Percentiles rank a stretch among this genome's conserved stretches.
Evolutionary conservation across 2,888 invertebrate species (phyloP).

Genomic region (Eutolmus rufibarbis): DNA sequence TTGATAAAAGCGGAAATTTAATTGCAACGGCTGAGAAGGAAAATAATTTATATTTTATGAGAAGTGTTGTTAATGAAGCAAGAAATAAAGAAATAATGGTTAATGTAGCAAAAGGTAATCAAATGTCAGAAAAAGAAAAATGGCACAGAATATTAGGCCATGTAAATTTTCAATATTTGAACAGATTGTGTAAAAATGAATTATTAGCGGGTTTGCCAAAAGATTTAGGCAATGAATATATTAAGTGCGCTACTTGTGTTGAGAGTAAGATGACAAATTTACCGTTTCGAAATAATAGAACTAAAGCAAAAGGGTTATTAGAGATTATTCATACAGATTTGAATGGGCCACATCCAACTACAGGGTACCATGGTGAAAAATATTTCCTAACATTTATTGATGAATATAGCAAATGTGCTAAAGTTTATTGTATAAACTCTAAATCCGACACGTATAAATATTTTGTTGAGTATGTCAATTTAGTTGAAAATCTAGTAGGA

Average conservation of each 20-base stretch:
- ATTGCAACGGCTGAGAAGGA: neutral
- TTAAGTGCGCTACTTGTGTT: slow-evolving; percentile 44
- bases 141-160: slow-evolving; percentile 44
- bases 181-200: slow-evolving; percentile 40
- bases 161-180: slow-evolving; percentile 47
- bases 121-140: slow-evolving; percentile 47
- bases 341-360: slow-evolving; percentile 34
- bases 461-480: slow-evolving; percentile 48
- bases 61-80: neutral
- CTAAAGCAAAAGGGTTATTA: slow-evolving; percentile 28
- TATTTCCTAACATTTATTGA: slow-evolving; percentile 49
- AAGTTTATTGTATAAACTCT: slow-evolving; percentile 46
- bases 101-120: too few species aligned
- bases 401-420: slow-evolving; percentile 43
- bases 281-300: slow-evolving; percentile 44
- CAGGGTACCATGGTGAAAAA: slow-evolving; percentile 47
- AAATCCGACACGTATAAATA: slow-evolving; percentile 44
- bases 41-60: neutral
- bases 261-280: slow-evolving; percentile 46
- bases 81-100: neutral
- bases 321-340: slow-evolving; percentile 37
- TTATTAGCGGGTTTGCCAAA: slow-evolving; percentile 41
- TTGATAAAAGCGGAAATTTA: neutral
- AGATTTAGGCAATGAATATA: slow-evolving; percentile 32
- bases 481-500: slow-evolving; percentile 48